Conservation (phyloP, 2,888 invertebrate species). For the Phania funesta region DNA sequence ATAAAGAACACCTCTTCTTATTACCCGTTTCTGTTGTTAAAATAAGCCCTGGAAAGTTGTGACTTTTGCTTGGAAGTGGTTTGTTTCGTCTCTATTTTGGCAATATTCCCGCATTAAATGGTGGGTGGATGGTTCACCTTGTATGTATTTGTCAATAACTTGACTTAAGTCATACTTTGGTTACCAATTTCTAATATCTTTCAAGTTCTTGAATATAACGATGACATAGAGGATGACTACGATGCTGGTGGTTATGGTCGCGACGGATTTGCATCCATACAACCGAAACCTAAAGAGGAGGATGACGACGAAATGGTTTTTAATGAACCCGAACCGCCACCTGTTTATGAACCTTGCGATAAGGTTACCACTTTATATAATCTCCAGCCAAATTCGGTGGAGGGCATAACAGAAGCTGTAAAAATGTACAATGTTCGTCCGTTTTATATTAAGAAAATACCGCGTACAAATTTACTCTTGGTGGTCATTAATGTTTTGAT, state of each 20-base stretch:
- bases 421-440: conserved; percentile 82
- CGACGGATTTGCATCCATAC: conserved; percentile 70
- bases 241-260: conserved; percentile 75
- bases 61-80: conserved; percentile 79
- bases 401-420: conserved; percentile 81
- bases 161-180: neutral
- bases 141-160: conserved; percentile 70
- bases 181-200: neutral
- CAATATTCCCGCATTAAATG: conserved; percentile 76
- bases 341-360: conserved; percentile 84
- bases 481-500: conserved; percentile 85
- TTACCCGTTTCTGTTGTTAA: neutral
- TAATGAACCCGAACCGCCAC: conserved; percentile 75
- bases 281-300: conserved; percentile 74
- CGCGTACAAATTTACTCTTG: conserved; percentile 88
- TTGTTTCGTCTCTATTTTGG: conserved; percentile 79
- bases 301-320: conserved; percentile 80
- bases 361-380: conserved; percentile 86
- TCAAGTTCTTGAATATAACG: conserved; percentile 80
- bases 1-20: neutral
- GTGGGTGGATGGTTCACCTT: conserved; percentile 79
- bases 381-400: conserved; percentile 82
- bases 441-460: conserved; percentile 87
- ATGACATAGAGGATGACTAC: conserved; percentile 80
- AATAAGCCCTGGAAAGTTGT: conserved; percentile 80